Evolutionary conservation across 2,113 vertebrate genomes (phyloP), one percentile per base, ranked within the genome.

Genomic region (Ciconia boyciana): DNA sequence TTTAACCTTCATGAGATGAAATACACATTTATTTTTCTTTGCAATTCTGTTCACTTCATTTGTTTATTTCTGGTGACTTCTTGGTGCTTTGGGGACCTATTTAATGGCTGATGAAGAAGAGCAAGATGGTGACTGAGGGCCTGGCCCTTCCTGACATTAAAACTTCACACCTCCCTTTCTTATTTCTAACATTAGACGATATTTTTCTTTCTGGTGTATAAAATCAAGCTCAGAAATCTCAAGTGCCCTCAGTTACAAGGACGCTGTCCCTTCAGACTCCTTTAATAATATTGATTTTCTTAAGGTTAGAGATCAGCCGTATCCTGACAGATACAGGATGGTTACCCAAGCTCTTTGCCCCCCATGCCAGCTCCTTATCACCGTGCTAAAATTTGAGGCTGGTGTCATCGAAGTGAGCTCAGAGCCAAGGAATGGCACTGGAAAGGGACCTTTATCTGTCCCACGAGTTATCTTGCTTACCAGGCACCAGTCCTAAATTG

Each of bases 21-120:
- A 96, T 97, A 96, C 93, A 96, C 96, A 96, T 95, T 97, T 96
- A 96, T 97, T 97, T 96, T 97, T 97, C 87, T 96, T 97, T 97
- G 97, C 96, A 97, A n/a, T 70, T 91, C 64, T 78, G 92, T 36
- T 96, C 16, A 7, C 77, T 62, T 22, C 7, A 66, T 91, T 85
- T 88, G 22, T 79, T 96, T 83, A 29, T 94, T 94, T 90, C 49
- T 71, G 70, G 79, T 79, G 61, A 3, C 79, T 77, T 88, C 62
- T 83, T 65, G 52, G 71, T 51, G 14, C 14, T 69, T n/a, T 57
- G n/a, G 95, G 71, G 32, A 58, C 0, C 0, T 46, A 6, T 58
- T 66, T 70, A 74, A 54, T 10, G 46, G 74, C 13, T 39, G 68
- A 21, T 44, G 36, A 76, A 62, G 43, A 69, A 11, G 58, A 49